Evolutionary conservation across 2,888 invertebrate species (phyloP), one percentile per base, ranked within the genome.

Genomic region (Meandrusa payeni): DNA sequence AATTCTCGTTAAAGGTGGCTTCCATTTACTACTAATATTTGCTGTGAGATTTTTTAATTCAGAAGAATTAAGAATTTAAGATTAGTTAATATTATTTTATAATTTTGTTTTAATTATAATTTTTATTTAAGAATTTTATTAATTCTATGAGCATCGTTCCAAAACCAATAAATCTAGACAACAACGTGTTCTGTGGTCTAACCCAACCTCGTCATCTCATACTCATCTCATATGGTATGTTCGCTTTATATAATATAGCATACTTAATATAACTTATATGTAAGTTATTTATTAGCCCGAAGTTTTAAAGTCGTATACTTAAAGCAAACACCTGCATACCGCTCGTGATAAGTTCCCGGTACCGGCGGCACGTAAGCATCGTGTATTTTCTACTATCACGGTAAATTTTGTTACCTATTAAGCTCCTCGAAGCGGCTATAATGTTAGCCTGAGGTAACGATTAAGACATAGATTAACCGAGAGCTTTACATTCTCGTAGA

Each of bases 401-500:
- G 76, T 82, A 82, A 83, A 86, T 87, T 86, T 81, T 81, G 83
- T 77, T 72, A 83, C 80, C 86, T 86, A 86, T 87, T 86, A 85
- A 83, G 80, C 80, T 83, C 72, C 81, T 80, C 75, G 82, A 78
- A 82, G 81, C 82, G 77, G 80, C 85, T 71, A 78, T 86, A 82
- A 83, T 76, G 85, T 80, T 85, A 75, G 85, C 86, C 86, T 65
- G 85, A 81, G 81, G 86, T 76, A 80, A 75, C 83, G 83, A 85
- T 86, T 82, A 77, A 70, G 67, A 45, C 87, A 82, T 61, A 86
- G 86, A 86, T 51, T 72, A 78, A 19, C 1, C 12, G 17, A 13
- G 9, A 11, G 52, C 52, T 51, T 52, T 34, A 22, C 43, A 48
- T 46, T 28, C 46, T 27, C 9, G 24, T 39, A 74, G 76, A 74